phyloP scores from a whole-genome alignment of 2,113 vertebrate species.

The Nesogale talazaci region DNA sequence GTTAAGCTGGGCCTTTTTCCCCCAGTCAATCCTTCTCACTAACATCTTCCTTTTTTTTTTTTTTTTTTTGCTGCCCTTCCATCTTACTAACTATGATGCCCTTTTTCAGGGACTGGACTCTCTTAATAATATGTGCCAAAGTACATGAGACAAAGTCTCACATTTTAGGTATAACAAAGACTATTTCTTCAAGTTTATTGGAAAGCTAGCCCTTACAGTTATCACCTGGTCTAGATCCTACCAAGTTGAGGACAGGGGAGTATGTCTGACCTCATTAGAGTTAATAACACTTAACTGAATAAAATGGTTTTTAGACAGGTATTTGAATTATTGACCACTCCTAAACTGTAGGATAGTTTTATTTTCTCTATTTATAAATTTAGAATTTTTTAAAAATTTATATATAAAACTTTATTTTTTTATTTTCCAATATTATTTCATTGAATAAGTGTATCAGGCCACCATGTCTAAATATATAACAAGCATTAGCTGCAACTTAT shows the following conservation, averaged over 20 bases:
- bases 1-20: no score
- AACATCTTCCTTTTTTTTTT: no score
- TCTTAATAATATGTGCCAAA: no score
- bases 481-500: slow-evolving; percentile 22
- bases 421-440: background rate
- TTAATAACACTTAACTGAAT: background rate
- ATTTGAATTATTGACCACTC: background rate
- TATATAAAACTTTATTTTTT: background rate
- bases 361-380: background rate
- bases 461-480: background rate
- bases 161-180: background rate
- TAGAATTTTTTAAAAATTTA: background rate
- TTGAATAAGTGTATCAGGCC: background rate
- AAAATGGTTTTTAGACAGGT: background rate
- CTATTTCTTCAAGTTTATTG: background rate
- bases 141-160: no score
- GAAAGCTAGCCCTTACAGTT: background rate
- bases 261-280: background rate
- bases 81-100: no score
- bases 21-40: no score
- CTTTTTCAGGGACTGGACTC: no score
- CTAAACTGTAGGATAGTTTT: background rate
- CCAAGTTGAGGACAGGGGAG: background rate
- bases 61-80: no score
- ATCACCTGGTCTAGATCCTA: background rate